Percentiles rank a stretch among this genome's conserved stretches.
These are phyloP conservation scores for Atherinosoma microstoma DNA, from an alignment of 2,797 vertebrate genomes.

Conservation along the genomic window DNA sequence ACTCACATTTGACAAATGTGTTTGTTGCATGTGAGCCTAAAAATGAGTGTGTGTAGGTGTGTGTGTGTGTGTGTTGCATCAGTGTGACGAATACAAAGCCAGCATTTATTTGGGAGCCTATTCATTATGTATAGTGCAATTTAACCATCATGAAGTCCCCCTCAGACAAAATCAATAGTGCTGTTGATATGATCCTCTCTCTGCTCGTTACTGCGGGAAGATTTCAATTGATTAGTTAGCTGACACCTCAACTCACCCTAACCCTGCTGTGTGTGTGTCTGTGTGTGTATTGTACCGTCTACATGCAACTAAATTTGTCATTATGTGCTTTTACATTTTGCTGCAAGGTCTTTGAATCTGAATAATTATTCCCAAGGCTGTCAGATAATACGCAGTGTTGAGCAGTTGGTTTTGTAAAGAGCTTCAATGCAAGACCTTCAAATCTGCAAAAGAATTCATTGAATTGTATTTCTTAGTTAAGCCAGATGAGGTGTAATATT, in stretches of 20 bases:
- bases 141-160: conserved; percentile 62
- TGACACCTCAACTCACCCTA: conserved; percentile 56
- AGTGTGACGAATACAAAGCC: conserved; percentile 51
- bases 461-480: conserved; percentile 1
- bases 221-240: conserved; percentile 74
- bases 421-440: background rate
- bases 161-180: conserved; percentile 75
- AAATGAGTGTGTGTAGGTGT: conserved; percentile 7
- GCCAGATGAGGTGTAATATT: background rate
- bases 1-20: conserved; percentile 66
- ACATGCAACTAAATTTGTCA: background rate
- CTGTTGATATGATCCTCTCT: conserved; percentile 76
- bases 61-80: conserved; percentile 20
- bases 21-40: conserved; percentile 28
- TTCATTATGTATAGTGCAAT: conserved; percentile 76
- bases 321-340: conserved; percentile 40
- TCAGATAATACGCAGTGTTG: background rate
- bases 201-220: conserved; percentile 70
- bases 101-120: conserved; percentile 51
- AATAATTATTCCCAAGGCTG: background rate
- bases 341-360: conserved; percentile 15
- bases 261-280: conserved; percentile 27
- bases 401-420: background rate
- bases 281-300: conserved; percentile 9
- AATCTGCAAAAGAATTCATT: background rate